Evolutionary conservation across 1,140 invertebrate species (phyloP).

Genomic region (Drosophila asahinai): DNA sequence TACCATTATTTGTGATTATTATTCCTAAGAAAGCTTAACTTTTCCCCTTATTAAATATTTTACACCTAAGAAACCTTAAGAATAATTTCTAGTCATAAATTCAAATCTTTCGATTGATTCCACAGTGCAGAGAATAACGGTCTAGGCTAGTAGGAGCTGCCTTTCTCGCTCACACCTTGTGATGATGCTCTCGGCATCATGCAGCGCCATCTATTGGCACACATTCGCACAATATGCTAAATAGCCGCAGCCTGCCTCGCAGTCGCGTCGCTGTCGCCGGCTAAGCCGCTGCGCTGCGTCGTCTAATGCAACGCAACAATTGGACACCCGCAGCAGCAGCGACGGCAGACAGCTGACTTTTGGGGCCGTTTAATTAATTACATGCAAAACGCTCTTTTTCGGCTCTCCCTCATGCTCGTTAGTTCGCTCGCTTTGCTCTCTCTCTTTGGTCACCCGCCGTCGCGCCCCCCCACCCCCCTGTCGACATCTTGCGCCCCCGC

Average conservation of each 20-base stretch:
- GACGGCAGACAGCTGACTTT: slow-evolving; percentile 74
- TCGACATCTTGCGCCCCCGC: slow-evolving; percentile 1
- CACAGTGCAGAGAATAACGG: slow-evolving; percentile 25
- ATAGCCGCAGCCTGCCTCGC: slow-evolving; percentile 52
- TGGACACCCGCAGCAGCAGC: slow-evolving; percentile 57
- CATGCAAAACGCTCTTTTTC: slow-evolving; percentile 60
- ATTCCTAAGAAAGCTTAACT: not conserved
- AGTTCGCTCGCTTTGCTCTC: slow-evolving; percentile 37
- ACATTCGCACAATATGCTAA: slow-evolving; percentile 79
- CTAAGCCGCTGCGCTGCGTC: slow-evolving; percentile 46
- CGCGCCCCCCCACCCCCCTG: not conserved
- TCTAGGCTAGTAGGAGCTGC: slow-evolving; percentile 7
- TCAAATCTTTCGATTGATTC: not conserved
- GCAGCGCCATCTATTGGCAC: slow-evolving; percentile 80
- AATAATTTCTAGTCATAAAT: too few species aligned
- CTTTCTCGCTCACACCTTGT: slow-evolving; percentile 27
- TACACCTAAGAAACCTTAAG: too few species aligned
- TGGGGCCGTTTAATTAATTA: slow-evolving; percentile 77
- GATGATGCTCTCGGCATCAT: slow-evolving; percentile 40
- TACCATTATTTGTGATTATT: not conserved
- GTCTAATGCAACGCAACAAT: slow-evolving; percentile 79
- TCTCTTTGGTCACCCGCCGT: slow-evolving; percentile 10
- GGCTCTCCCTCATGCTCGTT: slow-evolving; percentile 48
- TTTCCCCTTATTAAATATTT: too few species aligned
- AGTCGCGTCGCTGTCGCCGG: slow-evolving; percentile 35